A percentile compares a stretch with the other conserved stretches of the same genome.
phyloP scores from a whole-genome alignment of 2,888 invertebrate species.

The Helicoverpa assulta region DNA sequence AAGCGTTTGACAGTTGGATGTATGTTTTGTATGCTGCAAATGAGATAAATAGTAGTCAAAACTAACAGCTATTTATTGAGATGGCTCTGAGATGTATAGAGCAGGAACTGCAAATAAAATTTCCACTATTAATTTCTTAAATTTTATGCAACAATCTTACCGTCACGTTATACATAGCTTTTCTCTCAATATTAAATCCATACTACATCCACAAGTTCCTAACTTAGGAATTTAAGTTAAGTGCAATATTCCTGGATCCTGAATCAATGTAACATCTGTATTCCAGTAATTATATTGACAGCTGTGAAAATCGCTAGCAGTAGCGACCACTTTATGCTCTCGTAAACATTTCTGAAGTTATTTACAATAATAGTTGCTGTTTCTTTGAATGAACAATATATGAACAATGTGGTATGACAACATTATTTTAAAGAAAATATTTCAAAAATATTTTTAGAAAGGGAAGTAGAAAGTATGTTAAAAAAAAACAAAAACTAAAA shows the following conservation, averaged over 20 bases:
- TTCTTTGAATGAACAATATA: neutral
- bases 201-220: neutral
- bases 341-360: constrained; percentile 38
- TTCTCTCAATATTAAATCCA: neutral
- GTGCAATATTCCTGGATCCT: constrained; percentile 15
- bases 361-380: neutral
- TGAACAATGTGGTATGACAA: neutral
- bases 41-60: constrained; percentile 14
- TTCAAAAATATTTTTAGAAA: neutral
- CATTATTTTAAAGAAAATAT: too few relatives aligned
- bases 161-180: neutral
- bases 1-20: constrained; percentile 23
- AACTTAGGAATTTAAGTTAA: neutral
- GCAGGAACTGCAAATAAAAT: too few relatives aligned
- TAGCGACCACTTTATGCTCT: constrained; percentile 64
- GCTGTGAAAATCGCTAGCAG: constrained; percentile 52
- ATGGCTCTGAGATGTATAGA: neutral
- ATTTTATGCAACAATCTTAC: neutral
- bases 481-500: constrained; percentile 18
- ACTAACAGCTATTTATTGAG: neutral
- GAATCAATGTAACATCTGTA: constrained; percentile 27
- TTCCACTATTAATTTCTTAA: neutral
- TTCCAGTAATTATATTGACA: constrained; percentile 40
- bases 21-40: constrained; percentile 9
- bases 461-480: constrained; percentile 5